Base-by-base conservation (phyloP, 2,113 vertebrate species). In the Periophthalmodon schlosseri region DNA sequence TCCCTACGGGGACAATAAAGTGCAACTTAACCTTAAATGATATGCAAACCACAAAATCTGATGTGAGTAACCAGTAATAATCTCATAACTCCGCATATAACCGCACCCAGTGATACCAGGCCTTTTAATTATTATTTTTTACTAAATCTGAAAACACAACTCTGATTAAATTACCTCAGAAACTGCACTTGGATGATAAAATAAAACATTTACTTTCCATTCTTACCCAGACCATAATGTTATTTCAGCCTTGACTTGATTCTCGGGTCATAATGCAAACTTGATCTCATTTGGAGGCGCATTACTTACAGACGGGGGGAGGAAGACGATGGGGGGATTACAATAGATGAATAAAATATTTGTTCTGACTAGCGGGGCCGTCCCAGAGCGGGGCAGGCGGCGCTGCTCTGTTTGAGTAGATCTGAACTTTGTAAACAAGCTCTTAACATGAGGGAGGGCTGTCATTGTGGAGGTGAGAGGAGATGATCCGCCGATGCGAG, bases 281-380 rank as follows among this genome's bases (percentile, higher is more conserved):
- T 34, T 65, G 44, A 65, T 65, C 63, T 21, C 18, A 65, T n/a
- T 39, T 5, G 34, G 34, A 65, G 34, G 20, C 20, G 34, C 63
- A 65, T 21, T 65, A 39, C 33, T 65, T 39, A 65, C 63, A 65
- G 63, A n/a, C 63, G 10, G 20, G 34, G 20, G 34, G 16, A 63
- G 21, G 63, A 39, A 21, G 20, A 18, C 34, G 10, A n/a, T 44
- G 63, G 34, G 34, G 12, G 63, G 34, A 39, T 65, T 39, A 65
- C 63, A 65, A 65, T 65, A 65, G 63, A 65, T 65, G 34, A 65
- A 65, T 65, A 65, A 65, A 65, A 65, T 65, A 65, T 65, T 39
- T 65, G 34, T 65, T 44, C 34, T 65, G 63, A 65, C 39, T 36
- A 65, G 34, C 9, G 63, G 63, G 34, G 34, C 33, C 20, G 33